Conservation (phyloP, 2,113 vertebrate genomes). For the Spheniscus mendiculus region DNA sequence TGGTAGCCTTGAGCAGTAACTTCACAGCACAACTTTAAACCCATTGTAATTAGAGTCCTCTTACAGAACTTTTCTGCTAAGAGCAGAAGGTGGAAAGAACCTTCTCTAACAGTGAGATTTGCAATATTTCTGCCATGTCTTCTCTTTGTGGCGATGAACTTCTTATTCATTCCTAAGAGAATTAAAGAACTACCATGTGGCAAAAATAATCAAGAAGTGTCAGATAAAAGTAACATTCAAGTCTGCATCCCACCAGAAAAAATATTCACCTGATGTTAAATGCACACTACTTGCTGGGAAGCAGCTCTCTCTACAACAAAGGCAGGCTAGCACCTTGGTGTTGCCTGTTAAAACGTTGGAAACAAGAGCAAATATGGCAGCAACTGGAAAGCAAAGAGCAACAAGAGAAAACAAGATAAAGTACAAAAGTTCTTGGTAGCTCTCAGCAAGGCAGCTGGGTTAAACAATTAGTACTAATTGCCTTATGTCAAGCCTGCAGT, state of each 20-base stretch:
- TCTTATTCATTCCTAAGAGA: neutral
- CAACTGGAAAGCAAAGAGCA: constrained; percentile 74
- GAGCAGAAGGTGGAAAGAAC: constrained; percentile 22
- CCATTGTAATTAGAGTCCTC: constrained; percentile 37
- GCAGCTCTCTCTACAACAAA: constrained; percentile 17
- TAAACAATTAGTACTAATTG: constrained; percentile 90
- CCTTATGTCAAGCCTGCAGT: constrained; percentile 85
- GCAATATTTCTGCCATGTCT: neutral
- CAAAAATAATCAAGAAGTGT: neutral
- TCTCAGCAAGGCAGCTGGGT: constrained; percentile 87
- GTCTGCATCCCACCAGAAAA: neutral
- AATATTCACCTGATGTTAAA: constrained; percentile 19
- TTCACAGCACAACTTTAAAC: constrained; percentile 61
- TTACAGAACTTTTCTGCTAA: neutral
- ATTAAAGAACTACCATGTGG: neutral
- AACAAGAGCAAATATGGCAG: constrained; percentile 74
- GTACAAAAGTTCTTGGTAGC: constrained; percentile 83
- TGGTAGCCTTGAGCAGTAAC: constrained; percentile 67
- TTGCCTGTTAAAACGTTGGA: constrained; percentile 38
- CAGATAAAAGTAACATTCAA: neutral
- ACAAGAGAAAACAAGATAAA: constrained; percentile 79
- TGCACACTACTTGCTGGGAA: neutral
- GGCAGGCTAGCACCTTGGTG: constrained; percentile 47
- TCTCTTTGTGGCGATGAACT: neutral
- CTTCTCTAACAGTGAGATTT: neutral